Evolutionary conservation across 2,888 invertebrate genomes (phyloP).

Genomic region (Tromatobia lineatoria): DNA sequence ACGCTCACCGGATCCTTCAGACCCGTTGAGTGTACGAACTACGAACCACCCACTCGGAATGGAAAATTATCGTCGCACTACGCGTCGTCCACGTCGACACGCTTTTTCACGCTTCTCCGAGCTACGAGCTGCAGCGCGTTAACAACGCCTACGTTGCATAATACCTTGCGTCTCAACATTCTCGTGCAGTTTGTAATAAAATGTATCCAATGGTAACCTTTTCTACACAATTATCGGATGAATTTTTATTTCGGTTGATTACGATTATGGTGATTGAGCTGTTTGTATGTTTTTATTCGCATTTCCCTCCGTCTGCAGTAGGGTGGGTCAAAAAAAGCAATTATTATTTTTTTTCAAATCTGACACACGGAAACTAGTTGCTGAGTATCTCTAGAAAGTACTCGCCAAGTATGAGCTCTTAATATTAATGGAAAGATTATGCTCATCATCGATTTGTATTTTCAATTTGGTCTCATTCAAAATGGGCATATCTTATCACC

Average conservation of each 20-base stretch:
- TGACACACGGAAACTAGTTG: too few relatives aligned
- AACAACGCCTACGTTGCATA: neutral
- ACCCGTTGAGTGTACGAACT: constrained; percentile 42
- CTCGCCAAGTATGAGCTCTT: too few relatives aligned
- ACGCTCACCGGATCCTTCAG: constrained; percentile 74
- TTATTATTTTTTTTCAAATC: too few relatives aligned
- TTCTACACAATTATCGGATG: neutral
- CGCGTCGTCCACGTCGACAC: constrained; percentile 32
- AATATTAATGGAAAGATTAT: too few relatives aligned
- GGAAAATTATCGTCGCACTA: constrained; percentile 46
- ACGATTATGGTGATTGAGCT: too few relatives aligned
- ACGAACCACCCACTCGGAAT: constrained; percentile 33
- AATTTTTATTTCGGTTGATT: neutral
- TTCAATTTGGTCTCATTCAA: too few relatives aligned
- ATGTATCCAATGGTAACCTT: neutral
- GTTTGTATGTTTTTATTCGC: too few relatives aligned
- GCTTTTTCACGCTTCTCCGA: constrained; percentile 37
- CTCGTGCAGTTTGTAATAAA: neutral
- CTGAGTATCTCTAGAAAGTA: too few relatives aligned
- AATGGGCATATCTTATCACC: too few relatives aligned
- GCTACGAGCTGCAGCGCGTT: constrained; percentile 20
- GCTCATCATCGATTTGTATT: too few relatives aligned
- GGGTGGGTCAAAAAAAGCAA: too few relatives aligned
- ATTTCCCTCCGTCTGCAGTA: too few relatives aligned
- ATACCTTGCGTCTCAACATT: neutral